Base-by-base conservation (phyloP, 1,140 invertebrate species). In the Danaus plexippus region DNA sequence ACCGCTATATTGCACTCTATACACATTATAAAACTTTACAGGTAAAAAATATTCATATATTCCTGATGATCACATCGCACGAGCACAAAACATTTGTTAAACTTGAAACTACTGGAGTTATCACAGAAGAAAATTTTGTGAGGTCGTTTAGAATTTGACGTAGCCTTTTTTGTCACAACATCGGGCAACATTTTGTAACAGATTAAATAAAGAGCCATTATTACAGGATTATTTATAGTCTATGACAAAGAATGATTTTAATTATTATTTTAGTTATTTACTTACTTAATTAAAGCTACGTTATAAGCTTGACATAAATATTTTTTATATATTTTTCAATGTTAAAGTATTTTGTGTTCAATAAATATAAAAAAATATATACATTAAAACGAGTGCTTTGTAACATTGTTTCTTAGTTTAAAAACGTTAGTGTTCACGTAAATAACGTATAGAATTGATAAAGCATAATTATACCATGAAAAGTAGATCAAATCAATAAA, bases 11-110 rank as follows among this genome's bases (percentile, higher is more conserved):
- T 64, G 58, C 73, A 80, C 75, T 68, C 71, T 67, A 83, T 78
- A 75, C 75, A 78, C 82, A 85, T 84, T 74, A 66, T 81, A 82
- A 73, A 71, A 67, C 63, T 59, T 64, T 69, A 61, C 62, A 56
- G 49, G 66, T 66, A 63, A 59, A 55, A 57, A 54, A 59, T 63
- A 65, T 67, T 69, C 60, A 53, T 55, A n/a, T 58, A 55, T 32
- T 47, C 47, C 41, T 12, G 73, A 76, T 69, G 73, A 67, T 73
- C 77, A 82, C 77, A 80, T 82, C 63, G 65, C 69, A 80, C 64
- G 64, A 60, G 69, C 66, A 73, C 72, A 61, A 80, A 77, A 78
- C 66, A 75, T 60, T 32, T 32, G 22, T 32, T 32, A 32, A 32
- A 32, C 22, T 32, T 32, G 71, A 77, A 73, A 77, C 72, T 71